A percentile compares a stretch with the other conserved stretches of the same genome.
Conservation (phyloP, 2,888 invertebrate species). For the Siphlonurus alternatus region DNA sequence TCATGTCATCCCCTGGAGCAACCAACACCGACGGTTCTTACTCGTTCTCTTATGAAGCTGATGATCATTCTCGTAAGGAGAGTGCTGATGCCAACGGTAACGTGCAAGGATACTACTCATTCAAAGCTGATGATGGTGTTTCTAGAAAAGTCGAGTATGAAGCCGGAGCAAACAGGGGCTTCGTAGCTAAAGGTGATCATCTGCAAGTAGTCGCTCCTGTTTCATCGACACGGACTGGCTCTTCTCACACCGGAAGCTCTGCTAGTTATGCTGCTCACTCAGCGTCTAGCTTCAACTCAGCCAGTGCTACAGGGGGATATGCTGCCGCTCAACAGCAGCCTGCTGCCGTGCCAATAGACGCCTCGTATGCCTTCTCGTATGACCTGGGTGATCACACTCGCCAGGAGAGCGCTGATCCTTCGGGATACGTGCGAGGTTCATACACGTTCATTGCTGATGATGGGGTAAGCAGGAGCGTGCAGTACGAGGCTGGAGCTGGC, state of each 20-base stretch:
- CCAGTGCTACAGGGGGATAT: background rate
- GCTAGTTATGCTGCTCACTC: background rate
- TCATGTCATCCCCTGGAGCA: background rate
- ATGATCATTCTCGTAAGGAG: slow-evolving; percentile 20
- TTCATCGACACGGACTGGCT: background rate
- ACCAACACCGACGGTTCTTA: slow-evolving; percentile 16
- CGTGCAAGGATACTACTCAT: slow-evolving; percentile 16
- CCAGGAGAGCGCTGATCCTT: slow-evolving; percentile 22
- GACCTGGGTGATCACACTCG: slow-evolving; percentile 17
- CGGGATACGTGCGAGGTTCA: slow-evolving; percentile 19
- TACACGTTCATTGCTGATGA: slow-evolving; percentile 17
- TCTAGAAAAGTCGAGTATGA: slow-evolving; percentile 15
- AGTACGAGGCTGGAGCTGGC: slow-evolving; percentile 16
- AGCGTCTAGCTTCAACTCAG: background rate
- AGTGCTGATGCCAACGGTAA: slow-evolving; percentile 22
- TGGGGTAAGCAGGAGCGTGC: slow-evolving; percentile 13
- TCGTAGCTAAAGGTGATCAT: slow-evolving; percentile 16
- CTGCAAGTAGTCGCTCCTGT: slow-evolving; percentile 13
- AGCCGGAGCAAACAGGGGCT: slow-evolving; percentile 17
- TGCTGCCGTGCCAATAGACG: slow-evolving; percentile 11
- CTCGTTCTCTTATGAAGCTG: slow-evolving; percentile 16
- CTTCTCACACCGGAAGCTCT: background rate
- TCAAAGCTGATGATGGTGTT: slow-evolving; percentile 13
- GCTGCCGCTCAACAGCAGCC: background rate
- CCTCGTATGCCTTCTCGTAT: slow-evolving; percentile 18